These are phyloP conservation scores for Elaeidobius kamerunicus DNA, from an alignment of 2,888 invertebrate genomes.

Conservation along the genomic window DNA sequence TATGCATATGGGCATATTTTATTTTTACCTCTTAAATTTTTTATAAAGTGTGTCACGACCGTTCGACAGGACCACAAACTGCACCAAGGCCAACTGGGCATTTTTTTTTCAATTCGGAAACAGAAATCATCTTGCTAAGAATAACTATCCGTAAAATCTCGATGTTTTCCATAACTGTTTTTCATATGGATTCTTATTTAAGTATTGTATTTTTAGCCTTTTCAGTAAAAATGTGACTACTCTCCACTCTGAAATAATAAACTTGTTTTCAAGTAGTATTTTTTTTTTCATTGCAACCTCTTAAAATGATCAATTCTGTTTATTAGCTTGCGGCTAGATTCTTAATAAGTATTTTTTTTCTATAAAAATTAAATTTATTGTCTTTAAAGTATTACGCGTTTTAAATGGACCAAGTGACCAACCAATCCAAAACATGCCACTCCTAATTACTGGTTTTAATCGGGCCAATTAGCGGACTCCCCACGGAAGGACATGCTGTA, in stretches of 20 bases:
- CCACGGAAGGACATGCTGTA: slow-evolving; percentile 9
- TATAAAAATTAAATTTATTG: background rate
- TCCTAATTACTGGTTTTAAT: slow-evolving; percentile 20
- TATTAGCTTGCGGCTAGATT: background rate
- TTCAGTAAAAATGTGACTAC: too few species aligned
- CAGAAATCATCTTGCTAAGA: slow-evolving; percentile 1
- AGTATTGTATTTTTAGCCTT: too few species aligned
- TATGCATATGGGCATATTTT: slow-evolving; percentile 12
- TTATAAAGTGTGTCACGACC: slow-evolving; percentile 20
- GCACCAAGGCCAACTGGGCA: slow-evolving; percentile 9
- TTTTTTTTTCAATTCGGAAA: slow-evolving; percentile 10
- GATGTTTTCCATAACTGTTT: too few species aligned
- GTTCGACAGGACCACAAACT: slow-evolving; percentile 18
- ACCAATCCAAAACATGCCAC: slow-evolving; percentile 17
- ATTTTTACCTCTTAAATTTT: slow-evolving; percentile 11
- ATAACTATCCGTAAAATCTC: too few species aligned
- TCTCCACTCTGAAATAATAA: too few species aligned
- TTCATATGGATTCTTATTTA: too few species aligned
- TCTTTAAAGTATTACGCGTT: slow-evolving; percentile 13
- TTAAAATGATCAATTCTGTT: background rate
- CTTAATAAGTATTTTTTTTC: background rate
- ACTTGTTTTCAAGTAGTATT: background rate
- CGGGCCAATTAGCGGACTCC: slow-evolving; percentile 17
- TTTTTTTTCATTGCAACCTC: background rate
- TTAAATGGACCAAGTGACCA: slow-evolving; percentile 13